These are phyloP conservation scores for Cygnus buccinator DNA, from an alignment of 2,113 vertebrate genomes.

Conservation along the genomic window DNA sequence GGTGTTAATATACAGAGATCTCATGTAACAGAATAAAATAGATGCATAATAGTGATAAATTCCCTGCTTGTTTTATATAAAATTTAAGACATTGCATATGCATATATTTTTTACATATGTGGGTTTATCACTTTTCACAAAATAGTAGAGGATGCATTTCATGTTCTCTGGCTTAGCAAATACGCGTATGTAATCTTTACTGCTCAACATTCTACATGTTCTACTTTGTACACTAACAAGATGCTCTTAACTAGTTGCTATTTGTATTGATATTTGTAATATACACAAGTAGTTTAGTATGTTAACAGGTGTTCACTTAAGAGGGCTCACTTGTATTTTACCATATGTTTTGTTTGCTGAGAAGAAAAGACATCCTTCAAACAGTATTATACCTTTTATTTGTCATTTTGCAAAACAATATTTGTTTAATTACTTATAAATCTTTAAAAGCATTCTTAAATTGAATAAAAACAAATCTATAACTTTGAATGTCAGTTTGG, in stretches of 20 bases:
- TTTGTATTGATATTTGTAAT: slow-evolving; percentile 54
- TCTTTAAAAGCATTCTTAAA: slow-evolving; percentile 43
- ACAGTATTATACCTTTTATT: slow-evolving; percentile 3
- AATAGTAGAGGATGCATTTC: neutral
- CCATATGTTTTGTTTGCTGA: slow-evolving; percentile 48
- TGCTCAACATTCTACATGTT: neutral
- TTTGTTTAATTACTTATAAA: slow-evolving; percentile 56
- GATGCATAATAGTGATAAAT: neutral
- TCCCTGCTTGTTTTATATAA: neutral
- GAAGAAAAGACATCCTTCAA: slow-evolving; percentile 55
- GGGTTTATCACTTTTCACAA: neutral
- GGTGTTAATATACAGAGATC: neutral
- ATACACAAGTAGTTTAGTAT: slow-evolving; percentile 46
- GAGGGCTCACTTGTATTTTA: slow-evolving; percentile 57
- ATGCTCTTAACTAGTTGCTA: slow-evolving; percentile 49
- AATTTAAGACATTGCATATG: neutral
- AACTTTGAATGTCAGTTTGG: slow-evolving; percentile 48
- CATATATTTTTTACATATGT: neutral
- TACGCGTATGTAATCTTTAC: neutral
- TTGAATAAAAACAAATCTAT: slow-evolving; percentile 38
- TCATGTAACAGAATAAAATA: neutral
- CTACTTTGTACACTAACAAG: neutral
- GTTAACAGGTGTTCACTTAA: slow-evolving; percentile 69
- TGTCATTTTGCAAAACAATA: slow-evolving; percentile 29
- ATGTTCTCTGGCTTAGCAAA: neutral